phyloP scores from a whole-genome alignment of 2,888 invertebrate genomes.

The Baronia brevicornis region DNA sequence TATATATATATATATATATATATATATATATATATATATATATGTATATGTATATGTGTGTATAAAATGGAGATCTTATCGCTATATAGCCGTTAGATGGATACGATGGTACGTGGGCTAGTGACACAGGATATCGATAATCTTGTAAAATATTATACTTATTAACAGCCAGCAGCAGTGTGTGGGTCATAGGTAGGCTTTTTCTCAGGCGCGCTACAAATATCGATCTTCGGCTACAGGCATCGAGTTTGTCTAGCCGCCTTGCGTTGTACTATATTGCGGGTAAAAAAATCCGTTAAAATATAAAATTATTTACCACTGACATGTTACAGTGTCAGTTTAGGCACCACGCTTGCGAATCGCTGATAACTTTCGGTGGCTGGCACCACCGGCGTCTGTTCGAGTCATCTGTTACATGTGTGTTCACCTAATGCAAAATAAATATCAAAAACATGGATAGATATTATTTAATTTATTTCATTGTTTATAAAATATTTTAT shows the following conservation, averaged over 20 bases:
- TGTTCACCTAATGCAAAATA: conserved; percentile 14
- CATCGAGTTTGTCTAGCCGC: conserved; percentile 5
- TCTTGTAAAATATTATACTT: too few relatives aligned
- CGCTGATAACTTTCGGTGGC: conserved; percentile 49
- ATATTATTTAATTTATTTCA: conserved; percentile 11
- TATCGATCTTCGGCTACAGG: too few relatives aligned
- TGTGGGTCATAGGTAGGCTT: conserved; percentile 8
- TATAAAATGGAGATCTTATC: too few relatives aligned
- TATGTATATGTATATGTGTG: too few relatives aligned
- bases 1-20: too few relatives aligned
- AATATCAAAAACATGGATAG: conserved; percentile 18
- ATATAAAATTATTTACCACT: conserved; percentile 11
- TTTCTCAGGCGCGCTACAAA: conserved; percentile 7
- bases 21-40: too few relatives aligned
- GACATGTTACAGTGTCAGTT: conserved; percentile 16
- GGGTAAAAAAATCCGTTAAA: not conserved
- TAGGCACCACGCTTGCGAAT: conserved; percentile 13
- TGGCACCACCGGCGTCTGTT: conserved; percentile 52
- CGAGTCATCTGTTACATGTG: conserved; percentile 28
- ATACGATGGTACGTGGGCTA: too few relatives aligned
- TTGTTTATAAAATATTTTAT: not conserved
- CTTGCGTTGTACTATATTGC: not conserved
- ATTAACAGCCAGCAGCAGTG: too few relatives aligned
- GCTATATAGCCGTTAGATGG: too few relatives aligned
- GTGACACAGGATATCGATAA: too few relatives aligned